These are phyloP conservation scores for Hymenopus coronatus DNA, from an alignment of 2,888 invertebrate species.

Conservation along the genomic window DNA sequence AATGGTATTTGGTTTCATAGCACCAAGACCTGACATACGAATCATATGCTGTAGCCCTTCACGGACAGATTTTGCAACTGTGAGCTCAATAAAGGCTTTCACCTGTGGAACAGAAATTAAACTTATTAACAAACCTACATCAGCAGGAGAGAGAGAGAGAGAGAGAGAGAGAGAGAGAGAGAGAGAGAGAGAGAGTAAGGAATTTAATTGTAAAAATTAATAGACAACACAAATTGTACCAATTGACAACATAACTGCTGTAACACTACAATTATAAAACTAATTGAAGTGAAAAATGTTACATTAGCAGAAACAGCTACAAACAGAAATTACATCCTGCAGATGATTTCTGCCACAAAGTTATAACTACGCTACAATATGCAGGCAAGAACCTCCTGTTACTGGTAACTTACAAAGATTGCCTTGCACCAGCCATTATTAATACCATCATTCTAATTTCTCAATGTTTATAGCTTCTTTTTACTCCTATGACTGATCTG, in stretches of 20 bases:
- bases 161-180: not conserved
- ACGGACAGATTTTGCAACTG: constrained; percentile 78
- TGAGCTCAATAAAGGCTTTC: constrained; percentile 95
- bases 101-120: constrained; percentile 49
- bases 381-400: too few species aligned
- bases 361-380: too few species aligned
- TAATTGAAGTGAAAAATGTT: not conserved
- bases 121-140: too few species aligned
- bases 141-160: not conserved
- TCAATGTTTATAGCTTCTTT: too few species aligned
- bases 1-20: constrained; percentile 99
- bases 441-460: too few species aligned
- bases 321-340: not conserved
- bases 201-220: not conserved
- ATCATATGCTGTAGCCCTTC: constrained; percentile 91
- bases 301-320: not conserved
- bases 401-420: too few species aligned
- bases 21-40: constrained; percentile 90
- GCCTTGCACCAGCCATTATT: too few species aligned
- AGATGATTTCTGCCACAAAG: not conserved
- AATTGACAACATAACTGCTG: not conserved
- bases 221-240: not conserved
- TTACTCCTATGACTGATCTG: too few species aligned
- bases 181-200: not conserved
- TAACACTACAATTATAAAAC: not conserved